These are phyloP conservation scores for Metacarcinus magister DNA, from an alignment of 2,888 invertebrate species.

Conservation along the genomic window DNA sequence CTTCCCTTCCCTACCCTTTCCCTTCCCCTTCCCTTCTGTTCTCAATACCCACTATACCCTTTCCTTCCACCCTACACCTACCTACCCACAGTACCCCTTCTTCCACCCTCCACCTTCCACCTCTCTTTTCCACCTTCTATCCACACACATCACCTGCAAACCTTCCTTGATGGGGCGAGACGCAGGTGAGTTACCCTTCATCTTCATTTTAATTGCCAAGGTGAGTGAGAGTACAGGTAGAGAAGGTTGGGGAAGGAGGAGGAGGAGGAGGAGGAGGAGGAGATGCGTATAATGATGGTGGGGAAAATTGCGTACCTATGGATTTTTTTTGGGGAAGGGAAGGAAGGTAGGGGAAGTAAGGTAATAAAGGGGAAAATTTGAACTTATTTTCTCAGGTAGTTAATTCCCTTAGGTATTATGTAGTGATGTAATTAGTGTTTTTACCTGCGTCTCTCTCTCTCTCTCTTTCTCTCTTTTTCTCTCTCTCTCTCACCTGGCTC, in stretches of 20 bases:
- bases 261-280: background rate
- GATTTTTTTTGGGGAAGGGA: background rate
- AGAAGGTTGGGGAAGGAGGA: background rate
- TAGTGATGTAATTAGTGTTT: conserved; percentile 15
- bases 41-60: background rate
- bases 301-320: background rate
- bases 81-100: background rate
- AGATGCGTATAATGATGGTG: background rate
- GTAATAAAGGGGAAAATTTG: background rate
- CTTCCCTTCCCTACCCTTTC: background rate
- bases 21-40: background rate
- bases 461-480: too few relatives aligned
- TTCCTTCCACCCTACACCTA: background rate
- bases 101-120: background rate
- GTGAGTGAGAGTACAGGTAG: background rate
- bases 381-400: background rate
- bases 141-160: too few relatives aligned
- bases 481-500: background rate
- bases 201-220: conserved; percentile 5
- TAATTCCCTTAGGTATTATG: conserved; percentile 12
- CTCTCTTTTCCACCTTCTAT: background rate
- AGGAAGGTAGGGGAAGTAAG: background rate
- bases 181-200: too few relatives aligned
- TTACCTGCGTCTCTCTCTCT: background rate
- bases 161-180: too few relatives aligned